These are phyloP conservation scores for Leuciscus waleckii DNA, from an alignment of 2,797 vertebrate genomes.

Conservation along the genomic window DNA sequence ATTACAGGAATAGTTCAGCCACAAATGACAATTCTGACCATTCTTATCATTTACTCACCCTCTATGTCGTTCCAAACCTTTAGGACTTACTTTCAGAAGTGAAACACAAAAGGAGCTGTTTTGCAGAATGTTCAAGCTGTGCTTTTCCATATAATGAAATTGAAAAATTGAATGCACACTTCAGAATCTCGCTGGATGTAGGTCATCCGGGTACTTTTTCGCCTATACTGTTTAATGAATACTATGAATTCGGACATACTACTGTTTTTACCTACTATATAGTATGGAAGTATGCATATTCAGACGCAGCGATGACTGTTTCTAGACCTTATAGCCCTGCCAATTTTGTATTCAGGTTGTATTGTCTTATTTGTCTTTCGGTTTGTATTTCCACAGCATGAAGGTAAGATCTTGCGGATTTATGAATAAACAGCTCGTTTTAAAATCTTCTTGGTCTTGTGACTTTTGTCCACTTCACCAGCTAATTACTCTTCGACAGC, in stretches of 20 bases:
- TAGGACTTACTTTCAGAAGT: background rate
- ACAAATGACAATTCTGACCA: background rate
- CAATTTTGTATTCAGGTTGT: background rate
- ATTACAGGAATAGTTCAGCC: constrained; percentile 6
- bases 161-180: background rate
- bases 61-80: background rate
- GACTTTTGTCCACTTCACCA: no score
- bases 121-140: background rate
- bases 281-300: background rate
- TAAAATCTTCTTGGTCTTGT: no score
- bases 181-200: background rate
- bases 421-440: no score
- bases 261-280: background rate
- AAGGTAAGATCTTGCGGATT: background rate
- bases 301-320: background rate
- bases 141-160: background rate
- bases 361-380: background rate
- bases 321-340: background rate
- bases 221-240: background rate
- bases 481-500: no score
- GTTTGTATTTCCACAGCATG: background rate
- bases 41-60: background rate
- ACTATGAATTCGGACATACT: background rate
- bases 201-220: background rate
- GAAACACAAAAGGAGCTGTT: background rate